Evolutionary conservation across 2,888 invertebrate species (phyloP), one percentile per base, ranked within the genome.

Genomic region (Cosmia trapezina): DNA sequence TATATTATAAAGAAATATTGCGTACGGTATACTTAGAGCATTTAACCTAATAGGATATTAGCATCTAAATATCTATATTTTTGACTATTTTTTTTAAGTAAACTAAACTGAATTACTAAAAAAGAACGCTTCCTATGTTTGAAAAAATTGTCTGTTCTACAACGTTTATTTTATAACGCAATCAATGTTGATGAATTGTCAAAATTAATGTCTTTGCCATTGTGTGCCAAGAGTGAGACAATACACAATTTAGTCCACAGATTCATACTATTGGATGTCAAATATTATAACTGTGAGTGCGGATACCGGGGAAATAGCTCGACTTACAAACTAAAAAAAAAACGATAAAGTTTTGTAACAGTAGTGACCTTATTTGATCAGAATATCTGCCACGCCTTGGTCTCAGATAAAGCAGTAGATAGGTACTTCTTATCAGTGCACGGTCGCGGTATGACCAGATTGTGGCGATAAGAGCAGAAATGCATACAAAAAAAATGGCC

Each of bases 341-440:
- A 28, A 37, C 22, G 65, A 72, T 72, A 68, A 68, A 53, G 45
- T 57, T n/a, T 54, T 67, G 51, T 56, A 51, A 63, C 63, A 53
- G 22, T 45, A 56, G 62, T 80, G 65, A 73, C 78, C 62, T 69
- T 72, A 78, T 78, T 81, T 82, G 75, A 56, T 41, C 54, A 68
- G 51, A 64, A 41, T 71, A 78, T 78, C 86, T 76, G 43, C 67
- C 85, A 73, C 83, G 60, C 83, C 83, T 85, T 70, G 63, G 66
- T 45, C 41, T 19, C 22, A 67, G 83, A 83, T 80, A 80, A 79
- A 70, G 43, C 22, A 11, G 41, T 66, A 57, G 63, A 60, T 69
- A 76, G 1, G 19, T 33, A 68, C 19, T 60, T 66, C 41, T 77
- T 83, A 84, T 85, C 83, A 70, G 64, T 66, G 66, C 61, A 63